Evolutionary conservation across 1,140 invertebrate species (phyloP), one percentile per base, ranked within the genome.

Genomic region (Pentalonia nigronervosa): DNA sequence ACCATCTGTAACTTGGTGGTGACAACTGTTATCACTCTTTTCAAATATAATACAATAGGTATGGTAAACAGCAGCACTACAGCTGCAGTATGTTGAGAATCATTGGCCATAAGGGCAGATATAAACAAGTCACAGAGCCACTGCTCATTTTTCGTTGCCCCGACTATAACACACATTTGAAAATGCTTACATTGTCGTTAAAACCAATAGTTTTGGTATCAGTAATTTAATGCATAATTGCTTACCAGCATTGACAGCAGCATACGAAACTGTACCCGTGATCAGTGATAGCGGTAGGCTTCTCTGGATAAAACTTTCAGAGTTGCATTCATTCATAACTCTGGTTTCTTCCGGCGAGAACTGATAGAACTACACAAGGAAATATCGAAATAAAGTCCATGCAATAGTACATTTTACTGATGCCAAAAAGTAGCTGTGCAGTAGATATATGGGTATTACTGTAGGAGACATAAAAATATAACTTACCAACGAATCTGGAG

Each of bases 301-400:
- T 45, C 97, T 95, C 94, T 96, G 96, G 94, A 96, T 96, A 94
- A 97, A 97, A 94, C 97, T 97, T 94, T 98, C 97, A 9, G 95
- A 94, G 94, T 97, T 97, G 95, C 97, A 97, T 95, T 97, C 96
- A 94, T 95, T 95, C 67, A 97, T 95, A 56, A 97, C 97, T 94
- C 95, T 95, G 81, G 97, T 89, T 95, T 97, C 97, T 88, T 97
- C 97, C 23, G 95, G 94, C 1, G 96, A 95, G 94, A 97, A 97
- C 95, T 96, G 88, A 86, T 94, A 94, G 41, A 94, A 93, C 94
- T 94, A 90, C 83, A 94, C 11, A 48, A 21, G 7, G 7, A 60
- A 90, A 60, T 17, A 67, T 60, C 6, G n/a, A 25, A 56, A n/a
- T 88, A 17, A 88, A 50, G 1, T 25, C 11, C 21, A 45, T 86